phyloP scores from a whole-genome alignment of 2,888 invertebrate species.

The Napeogenes sylphis region DNA sequence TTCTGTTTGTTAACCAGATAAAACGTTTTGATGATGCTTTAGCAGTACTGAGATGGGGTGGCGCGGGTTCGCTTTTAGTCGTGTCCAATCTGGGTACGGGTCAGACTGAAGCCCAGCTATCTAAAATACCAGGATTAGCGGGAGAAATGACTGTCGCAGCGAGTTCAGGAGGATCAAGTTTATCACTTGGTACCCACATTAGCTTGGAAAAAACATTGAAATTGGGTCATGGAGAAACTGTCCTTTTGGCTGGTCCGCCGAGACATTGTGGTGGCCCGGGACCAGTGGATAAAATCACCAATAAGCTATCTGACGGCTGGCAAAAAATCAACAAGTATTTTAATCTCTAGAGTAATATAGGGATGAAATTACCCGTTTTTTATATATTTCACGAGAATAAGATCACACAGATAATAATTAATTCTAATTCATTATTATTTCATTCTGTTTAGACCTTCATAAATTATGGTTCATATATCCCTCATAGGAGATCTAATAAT shows the following conservation, averaged over 20 bases:
- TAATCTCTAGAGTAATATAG: slow-evolving; percentile 33
- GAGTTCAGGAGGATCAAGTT: slow-evolving; percentile 55
- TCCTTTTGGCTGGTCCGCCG: slow-evolving; percentile 59
- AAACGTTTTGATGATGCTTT: slow-evolving; percentile 75
- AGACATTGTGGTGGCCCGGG: slow-evolving; percentile 69
- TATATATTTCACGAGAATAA: too few relatives aligned
- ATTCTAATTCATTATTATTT: too few relatives aligned
- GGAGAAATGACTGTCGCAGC: slow-evolving; percentile 59
- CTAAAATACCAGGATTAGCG: slow-evolving; percentile 60
- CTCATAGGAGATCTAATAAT: too few relatives aligned
- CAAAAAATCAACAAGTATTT: slow-evolving; percentile 73
- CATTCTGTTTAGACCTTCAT: too few relatives aligned
- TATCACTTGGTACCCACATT: slow-evolving; percentile 52
- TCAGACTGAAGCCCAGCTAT: slow-evolving; percentile 66
- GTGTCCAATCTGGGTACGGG: slow-evolving; percentile 68
- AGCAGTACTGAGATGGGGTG: slow-evolving; percentile 63
- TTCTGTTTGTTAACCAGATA: slow-evolving; percentile 57
- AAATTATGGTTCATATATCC: too few relatives aligned
- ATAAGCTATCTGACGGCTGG: slow-evolving; percentile 68
- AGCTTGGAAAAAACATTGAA: slow-evolving; percentile 50
- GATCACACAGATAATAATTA: too few relatives aligned
- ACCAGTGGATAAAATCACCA: slow-evolving; percentile 69
- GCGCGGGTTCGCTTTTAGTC: slow-evolving; percentile 56
- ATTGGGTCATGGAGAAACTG: slow-evolving; percentile 55
- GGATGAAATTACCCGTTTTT: too few relatives aligned